Conservation (phyloP, 2,888 invertebrate species). For the Uropetala carovei region DNA sequence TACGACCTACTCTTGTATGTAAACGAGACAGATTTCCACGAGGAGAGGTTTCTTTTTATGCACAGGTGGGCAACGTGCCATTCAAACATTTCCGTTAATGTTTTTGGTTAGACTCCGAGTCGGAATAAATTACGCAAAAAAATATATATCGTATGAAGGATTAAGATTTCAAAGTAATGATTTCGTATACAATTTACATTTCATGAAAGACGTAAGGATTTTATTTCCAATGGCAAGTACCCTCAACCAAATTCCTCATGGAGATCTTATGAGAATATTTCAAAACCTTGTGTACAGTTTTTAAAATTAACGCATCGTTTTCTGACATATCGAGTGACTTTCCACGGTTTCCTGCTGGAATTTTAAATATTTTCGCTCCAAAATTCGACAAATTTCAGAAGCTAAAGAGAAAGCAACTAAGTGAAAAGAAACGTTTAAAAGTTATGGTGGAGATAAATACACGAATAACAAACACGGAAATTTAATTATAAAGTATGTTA, state of each 20-base stretch:
- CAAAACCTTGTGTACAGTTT: conserved; percentile 15
- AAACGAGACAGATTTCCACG: conserved; percentile 62
- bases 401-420: not conserved
- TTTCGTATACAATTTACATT: conserved; percentile 55
- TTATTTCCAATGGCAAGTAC: conserved; percentile 48
- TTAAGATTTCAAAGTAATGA: conserved; percentile 58
- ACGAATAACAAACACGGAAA: no score
- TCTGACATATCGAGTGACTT: not conserved
- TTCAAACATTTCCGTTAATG: conserved; percentile 18
- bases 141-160: conserved; percentile 47
- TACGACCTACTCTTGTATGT: conserved; percentile 58
- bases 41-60: conserved; percentile 46
- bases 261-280: conserved; percentile 49
- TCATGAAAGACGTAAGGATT: conserved; percentile 50
- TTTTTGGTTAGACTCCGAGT: conserved; percentile 20
- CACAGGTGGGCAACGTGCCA: conserved; percentile 58
- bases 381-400: not conserved
- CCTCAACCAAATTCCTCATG: conserved; percentile 60
- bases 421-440: not conserved
- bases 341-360: not conserved
- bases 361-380: not conserved
- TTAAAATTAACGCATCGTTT: not conserved
- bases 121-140: conserved; percentile 59
- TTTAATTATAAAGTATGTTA: no score
- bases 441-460: no score